Base-by-base conservation (phyloP, 2,797 vertebrate genomes). In the Zenarchopterus dispar region DNA sequence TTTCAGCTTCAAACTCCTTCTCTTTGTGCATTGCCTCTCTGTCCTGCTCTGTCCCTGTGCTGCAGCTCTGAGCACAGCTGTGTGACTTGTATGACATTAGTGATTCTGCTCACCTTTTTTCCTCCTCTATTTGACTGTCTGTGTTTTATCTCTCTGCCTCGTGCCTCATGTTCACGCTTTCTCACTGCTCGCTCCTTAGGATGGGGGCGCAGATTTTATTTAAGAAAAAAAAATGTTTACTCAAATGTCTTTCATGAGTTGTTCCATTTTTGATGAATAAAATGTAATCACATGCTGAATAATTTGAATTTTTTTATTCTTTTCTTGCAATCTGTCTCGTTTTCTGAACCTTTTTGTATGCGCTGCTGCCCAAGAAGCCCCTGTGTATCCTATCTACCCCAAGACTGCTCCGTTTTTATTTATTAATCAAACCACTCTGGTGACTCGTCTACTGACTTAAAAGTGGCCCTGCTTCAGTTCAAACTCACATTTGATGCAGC, bases 11-110 rank as follows among this genome's bases (percentile, higher is more conserved):
- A 21, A 45, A 53, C 81, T 77, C 62, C 50, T 67, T 67, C 70
- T 85, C 73, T 80, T 41, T 46, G 78, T 78, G 68, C 77, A 45
- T 62, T 83, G 69, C 75, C 80, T 73, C 77, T 78, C 74, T 84
- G 69, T 84, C 70, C 73, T 15, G 73, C 85, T 81, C 80, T 87
- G 67, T 88, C 82, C 68, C 70, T 47, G 43, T 55, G 77, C 81
- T 72, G n/a, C 67, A 73, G 69, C 80, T 82, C 75, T 82, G 83
- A 73, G 67, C 81, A 47, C 83, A 81, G 77, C 86, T 81, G 81
- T 87, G 81, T 87, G 84, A 85, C 76, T 82, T 78, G 80, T 88
- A 78, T 79, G 78, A 86, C 86, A 76, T 86, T 78, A 88, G 85
- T 86, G 81, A 86, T 83, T 82, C 73, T 73, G 82, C 77, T 87